Evolutionary conservation across 2,888 invertebrate genomes (phyloP).

Genomic region (Synergus itoensis): DNA sequence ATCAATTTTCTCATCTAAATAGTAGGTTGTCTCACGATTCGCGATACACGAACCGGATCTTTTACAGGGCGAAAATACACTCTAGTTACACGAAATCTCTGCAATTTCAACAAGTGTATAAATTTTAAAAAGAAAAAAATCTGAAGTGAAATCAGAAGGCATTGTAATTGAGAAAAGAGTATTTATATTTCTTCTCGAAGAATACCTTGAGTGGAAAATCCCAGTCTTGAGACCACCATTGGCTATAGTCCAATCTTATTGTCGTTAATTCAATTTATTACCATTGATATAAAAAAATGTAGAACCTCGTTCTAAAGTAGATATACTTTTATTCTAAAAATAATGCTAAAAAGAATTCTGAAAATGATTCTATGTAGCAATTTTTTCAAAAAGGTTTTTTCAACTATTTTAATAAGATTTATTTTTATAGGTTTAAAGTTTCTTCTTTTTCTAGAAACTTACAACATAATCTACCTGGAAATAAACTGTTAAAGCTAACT

Average conservation of each 20-base stretch:
- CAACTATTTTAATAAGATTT: neutral
- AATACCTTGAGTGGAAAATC: slow-evolving; percentile 1
- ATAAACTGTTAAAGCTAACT: slow-evolving; percentile 8
- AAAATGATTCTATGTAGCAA: neutral
- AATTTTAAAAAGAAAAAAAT: neutral
- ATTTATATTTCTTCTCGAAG: neutral
- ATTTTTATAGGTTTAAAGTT: neutral
- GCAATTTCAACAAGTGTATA: neutral
- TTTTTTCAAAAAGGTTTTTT: neutral
- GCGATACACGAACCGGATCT: slow-evolving; percentile 30
- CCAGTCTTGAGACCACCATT: neutral
- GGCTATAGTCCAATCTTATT: slow-evolving; percentile 25
- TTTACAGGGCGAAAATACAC: slow-evolving; percentile 10
- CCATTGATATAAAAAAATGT: slow-evolving; percentile 1
- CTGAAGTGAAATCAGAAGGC: neutral
- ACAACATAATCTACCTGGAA: slow-evolving; percentile 13
- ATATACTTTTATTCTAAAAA: slow-evolving; percentile 13
- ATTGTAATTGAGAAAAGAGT: neutral
- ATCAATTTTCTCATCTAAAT: slow-evolving; percentile 42
- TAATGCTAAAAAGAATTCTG: slow-evolving; percentile 11
- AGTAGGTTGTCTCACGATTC: slow-evolving; percentile 33
- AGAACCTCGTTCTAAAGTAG: slow-evolving; percentile 6
- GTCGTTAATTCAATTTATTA: slow-evolving; percentile 18
- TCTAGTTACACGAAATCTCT: neutral
- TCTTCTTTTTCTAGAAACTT: neutral